Evolutionary conservation across 2,888 invertebrate genomes (phyloP).

Genomic region (Mesoligia furuncula): DNA sequence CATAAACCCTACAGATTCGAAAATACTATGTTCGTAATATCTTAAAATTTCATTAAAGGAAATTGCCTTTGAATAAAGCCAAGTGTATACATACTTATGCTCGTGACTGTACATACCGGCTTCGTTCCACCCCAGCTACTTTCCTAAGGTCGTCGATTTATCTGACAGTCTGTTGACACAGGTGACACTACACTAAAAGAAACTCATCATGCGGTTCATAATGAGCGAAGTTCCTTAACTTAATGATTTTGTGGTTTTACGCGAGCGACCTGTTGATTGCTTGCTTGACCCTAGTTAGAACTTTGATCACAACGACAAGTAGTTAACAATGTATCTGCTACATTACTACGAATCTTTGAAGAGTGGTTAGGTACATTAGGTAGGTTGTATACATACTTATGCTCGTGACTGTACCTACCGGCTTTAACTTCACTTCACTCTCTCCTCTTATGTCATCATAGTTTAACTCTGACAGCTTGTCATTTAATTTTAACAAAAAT

Average conservation of each 20-base stretch:
- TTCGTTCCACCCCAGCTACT: conserved; percentile 15
- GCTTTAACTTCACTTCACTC: too few relatives aligned
- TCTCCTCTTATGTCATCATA: background rate
- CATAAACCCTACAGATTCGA: too few relatives aligned
- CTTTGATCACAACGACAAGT: background rate
- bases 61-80: too few relatives aligned
- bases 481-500: too few relatives aligned
- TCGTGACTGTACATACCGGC: too few relatives aligned
- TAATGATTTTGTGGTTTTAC: conserved; percentile 47
- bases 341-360: background rate
- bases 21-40: too few relatives aligned
- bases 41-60: too few relatives aligned
- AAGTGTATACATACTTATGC: too few relatives aligned
- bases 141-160: conserved; percentile 4
- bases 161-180: conserved; percentile 7
- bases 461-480: too few relatives aligned
- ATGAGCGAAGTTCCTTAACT: conserved; percentile 38
- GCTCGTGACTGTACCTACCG: too few relatives aligned
- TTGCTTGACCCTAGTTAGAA: conserved; percentile 18
- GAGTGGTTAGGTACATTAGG: background rate
- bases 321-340: background rate
- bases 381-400: too few relatives aligned
- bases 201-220: conserved; percentile 39
- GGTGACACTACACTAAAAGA: conserved; percentile 23
- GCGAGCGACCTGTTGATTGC: conserved; percentile 2